Base-by-base conservation (phyloP, 2,888 invertebrate genomes). In the Caradrina clavipalpis region DNA sequence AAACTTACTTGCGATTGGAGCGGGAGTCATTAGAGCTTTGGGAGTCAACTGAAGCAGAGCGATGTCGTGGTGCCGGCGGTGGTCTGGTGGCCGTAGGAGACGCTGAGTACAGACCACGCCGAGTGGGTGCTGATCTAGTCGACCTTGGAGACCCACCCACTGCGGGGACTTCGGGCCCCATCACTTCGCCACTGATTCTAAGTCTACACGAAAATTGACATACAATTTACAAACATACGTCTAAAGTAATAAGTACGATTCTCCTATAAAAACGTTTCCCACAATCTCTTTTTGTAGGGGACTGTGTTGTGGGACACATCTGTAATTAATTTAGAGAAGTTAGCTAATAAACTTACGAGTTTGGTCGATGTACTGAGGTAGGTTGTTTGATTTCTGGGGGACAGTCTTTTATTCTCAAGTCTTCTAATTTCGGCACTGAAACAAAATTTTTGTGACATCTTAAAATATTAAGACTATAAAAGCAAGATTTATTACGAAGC, bases 1-100 rank as follows among this genome's bases (percentile, higher is more conserved):
- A n/a, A 47, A 84, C 92, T 90, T 90, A 97, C 97, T 97, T 97
- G 93, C 97, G 97, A 90, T 98, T 98, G 17, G 97, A 97, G 78
- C 98, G 96, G 10, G 98, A 98, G 90, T 98, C 98, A 82, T 98
- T 98, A 39, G 98, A 98, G 92, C 98, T 98, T 93, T 98, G 98
- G 87, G 98, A 98, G 93, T 98, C 98, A 39, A 98, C 98, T 1
- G 98, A 98, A 82, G 98, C 98, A 67, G 98, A 98, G 86, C 97
- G 95, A 31, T 94, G 94, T 2, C 92, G 87, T 6, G 98, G 98
- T 39, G 98, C 98, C 55, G 98, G 97, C 61, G 98, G 98, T 45
- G 98, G 98, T 55, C 98, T 96, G 69, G 98, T 98, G 92, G 98
- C 98, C 81, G 98, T 97, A 5, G 97, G 97, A 4, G 97, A 96